phyloP scores from a whole-genome alignment of 1,140 invertebrate species.

The Apocrypta bakeri region DNA sequence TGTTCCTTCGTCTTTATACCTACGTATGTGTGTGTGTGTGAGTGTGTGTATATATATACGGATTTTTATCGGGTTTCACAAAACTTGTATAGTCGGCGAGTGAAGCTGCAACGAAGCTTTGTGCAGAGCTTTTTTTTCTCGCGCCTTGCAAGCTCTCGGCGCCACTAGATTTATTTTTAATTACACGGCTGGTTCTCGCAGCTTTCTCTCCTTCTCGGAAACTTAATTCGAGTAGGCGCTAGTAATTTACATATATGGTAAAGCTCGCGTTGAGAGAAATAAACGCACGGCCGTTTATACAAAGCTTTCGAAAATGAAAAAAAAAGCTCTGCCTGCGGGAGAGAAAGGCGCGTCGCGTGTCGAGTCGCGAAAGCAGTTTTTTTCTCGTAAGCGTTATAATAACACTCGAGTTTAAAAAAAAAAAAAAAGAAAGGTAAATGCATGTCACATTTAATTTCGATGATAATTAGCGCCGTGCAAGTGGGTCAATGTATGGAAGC shows the following conservation, averaged over 20 bases:
- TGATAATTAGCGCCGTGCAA: conserved; percentile 7
- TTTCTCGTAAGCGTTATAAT: background rate
- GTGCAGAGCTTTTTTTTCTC: background rate
- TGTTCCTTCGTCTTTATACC: too few relatives aligned
- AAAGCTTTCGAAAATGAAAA: background rate
- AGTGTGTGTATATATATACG: too few relatives aligned
- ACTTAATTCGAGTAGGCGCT: background rate
- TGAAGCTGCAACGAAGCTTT: background rate
- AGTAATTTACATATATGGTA: background rate
- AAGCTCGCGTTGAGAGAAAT: background rate
- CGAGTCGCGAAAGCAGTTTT: too few relatives aligned
- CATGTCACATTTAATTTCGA: background rate
- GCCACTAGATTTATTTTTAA: background rate
- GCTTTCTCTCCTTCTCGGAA: too few relatives aligned
- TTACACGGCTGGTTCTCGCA: background rate
- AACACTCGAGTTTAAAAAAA: background rate
- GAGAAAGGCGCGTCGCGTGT: background rate
- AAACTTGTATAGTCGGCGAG: background rate
- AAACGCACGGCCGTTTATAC: too few relatives aligned
- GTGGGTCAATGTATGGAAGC: too few relatives aligned
- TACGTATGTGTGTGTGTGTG: too few relatives aligned
- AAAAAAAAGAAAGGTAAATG: background rate
- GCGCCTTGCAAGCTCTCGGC: background rate
- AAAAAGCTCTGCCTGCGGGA: too few relatives aligned
- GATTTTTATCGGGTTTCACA: background rate